Evolutionary conservation across 2,797 vertebrate genomes (phyloP), one percentile per base, ranked within the genome.

Genomic region (Tinamus major): DNA sequence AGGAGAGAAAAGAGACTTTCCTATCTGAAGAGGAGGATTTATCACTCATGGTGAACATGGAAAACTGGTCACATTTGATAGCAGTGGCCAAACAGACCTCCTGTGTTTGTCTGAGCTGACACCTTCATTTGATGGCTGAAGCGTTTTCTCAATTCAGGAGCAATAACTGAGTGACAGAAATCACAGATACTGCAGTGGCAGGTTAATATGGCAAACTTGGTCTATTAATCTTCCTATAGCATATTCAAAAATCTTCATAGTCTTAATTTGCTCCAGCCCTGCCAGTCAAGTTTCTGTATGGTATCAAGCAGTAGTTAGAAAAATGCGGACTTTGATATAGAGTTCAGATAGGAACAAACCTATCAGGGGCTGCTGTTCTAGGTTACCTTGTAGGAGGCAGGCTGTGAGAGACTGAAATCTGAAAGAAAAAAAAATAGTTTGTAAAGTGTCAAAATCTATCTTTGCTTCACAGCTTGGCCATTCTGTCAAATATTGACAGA

Each of bases 81-180:
- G 17, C 27, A 1, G 3, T n/a, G 71, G 81, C 69, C 72, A 81
- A 63, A 48, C 71, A 77, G 63, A 48, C 19, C 49, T 84, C 9
- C 10, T 24, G 48, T 19, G 15, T 17, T 86, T 75, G 15, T 19
- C 31, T 37, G 46, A 75, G 37, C 24, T 2, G 4, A 82, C 19
- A 81, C 13, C 70, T 85, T 56, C 53, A 27, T 49, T 35, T 1
- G 0, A 31, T 2, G 3, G 46, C 63, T 80, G 71, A 85, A 78
- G 15, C 21, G 12, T 83, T 89, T 55, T 85, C 55, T 35, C 5
- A 5, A 2, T 72, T 89, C 78, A 70, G 76, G 49, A 80, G 46
- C 53, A 89, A 82, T 42, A 84, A 84, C 31, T 68, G 85, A 85
- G 89, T 88, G 90, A 92, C 51, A 67, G 69, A 83, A 94, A 41